Base-by-base conservation (phyloP, 1,140 invertebrate genomes). In the Drosophila nasuta region DNA sequence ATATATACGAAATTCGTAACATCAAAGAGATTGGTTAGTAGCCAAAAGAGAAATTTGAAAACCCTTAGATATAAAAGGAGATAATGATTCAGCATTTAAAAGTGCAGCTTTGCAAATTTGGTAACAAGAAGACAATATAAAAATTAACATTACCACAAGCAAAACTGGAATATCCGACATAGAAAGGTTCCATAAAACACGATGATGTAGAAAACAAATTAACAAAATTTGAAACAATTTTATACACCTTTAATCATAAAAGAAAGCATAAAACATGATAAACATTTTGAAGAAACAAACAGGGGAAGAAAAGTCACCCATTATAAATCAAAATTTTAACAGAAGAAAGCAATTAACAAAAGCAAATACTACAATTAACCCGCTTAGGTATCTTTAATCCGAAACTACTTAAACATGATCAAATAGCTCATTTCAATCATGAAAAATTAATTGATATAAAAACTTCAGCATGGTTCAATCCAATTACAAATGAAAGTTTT, bases 221-320 rank as follows among this genome's bases (percentile, higher is more conserved):
- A 48, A 48, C 49, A 51, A 51, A 28, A 15, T 11, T 67, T 4
- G 43, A 67, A 58, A 8, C 15, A 46, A 60, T 62, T 4, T 11
- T 69, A 25, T 46, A 69, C 13, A 25, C 4, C 2, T 38, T 63
- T 8, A 70, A 70, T 46, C 45, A 68, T 17, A 63, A 71, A 10
- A 20, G 15, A 15, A 15, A 15, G 15, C 15, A 15, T 15, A 15
- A 15, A 15, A 15, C 17, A 20, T 20, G 17, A 20, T 20, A 2
- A 20, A 20, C 17, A 20, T 20, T 20, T 20, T 20, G 17, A 20
- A 2, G 17, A 20, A 20, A 20, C 17, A 20, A 20, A 20, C 17
- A 20, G 1, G 1, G 17, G 17, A 20, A 20, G 17, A 20, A 20
- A 20, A 20, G 17, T 20, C 17, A 20, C 17, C 17, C 17, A 20